phyloP scores from a whole-genome alignment of 1,140 invertebrate genomes.

The Drosophila ogumai region DNA sequence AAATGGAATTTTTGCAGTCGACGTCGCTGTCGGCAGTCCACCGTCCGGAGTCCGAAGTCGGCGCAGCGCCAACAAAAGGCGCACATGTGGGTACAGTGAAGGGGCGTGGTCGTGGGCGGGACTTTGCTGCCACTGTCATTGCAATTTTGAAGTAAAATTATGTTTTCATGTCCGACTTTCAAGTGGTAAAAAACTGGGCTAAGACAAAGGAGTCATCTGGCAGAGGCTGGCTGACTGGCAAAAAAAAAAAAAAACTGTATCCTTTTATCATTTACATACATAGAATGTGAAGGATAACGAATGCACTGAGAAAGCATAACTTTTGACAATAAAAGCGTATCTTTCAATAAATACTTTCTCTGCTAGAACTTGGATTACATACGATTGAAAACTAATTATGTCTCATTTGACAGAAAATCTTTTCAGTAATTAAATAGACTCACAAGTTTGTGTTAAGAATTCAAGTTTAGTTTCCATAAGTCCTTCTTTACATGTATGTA shows the following conservation, averaged over 20 bases:
- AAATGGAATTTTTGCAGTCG: slow-evolving; percentile 79
- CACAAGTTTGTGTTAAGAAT: too few relatives aligned
- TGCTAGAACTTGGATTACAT: too few relatives aligned
- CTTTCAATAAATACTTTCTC: too few relatives aligned
- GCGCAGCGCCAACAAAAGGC: slow-evolving; percentile 44
- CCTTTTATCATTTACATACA: slow-evolving; percentile 47
- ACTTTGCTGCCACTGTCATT: slow-evolving; percentile 68
- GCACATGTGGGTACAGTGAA: slow-evolving; percentile 53
- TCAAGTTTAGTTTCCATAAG: not conserved
- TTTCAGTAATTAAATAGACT: too few relatives aligned
- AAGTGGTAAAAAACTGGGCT: slow-evolving; percentile 60
- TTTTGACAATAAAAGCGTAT: too few relatives aligned
- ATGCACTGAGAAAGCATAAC: slow-evolving; percentile 3
- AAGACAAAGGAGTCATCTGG: slow-evolving; percentile 68
- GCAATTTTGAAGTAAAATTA: slow-evolving; percentile 80
- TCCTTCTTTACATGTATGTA: not conserved
- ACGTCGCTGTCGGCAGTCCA: slow-evolving; percentile 27
- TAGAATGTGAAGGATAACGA: slow-evolving; percentile 22
- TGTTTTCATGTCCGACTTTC: slow-evolving; percentile 81
- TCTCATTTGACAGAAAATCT: too few relatives aligned
- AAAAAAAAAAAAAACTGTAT: slow-evolving; percentile 22
- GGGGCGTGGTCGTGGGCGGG: slow-evolving; percentile 60
- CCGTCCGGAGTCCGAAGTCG: slow-evolving; percentile 29
- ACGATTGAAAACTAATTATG: too few relatives aligned
- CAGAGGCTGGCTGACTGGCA: slow-evolving; percentile 26